A percentile compares a stretch with the other conserved stretches of the same genome.
Evolutionary conservation across 2,113 vertebrate species (phyloP).

Genomic region (Motacilla alba): DNA sequence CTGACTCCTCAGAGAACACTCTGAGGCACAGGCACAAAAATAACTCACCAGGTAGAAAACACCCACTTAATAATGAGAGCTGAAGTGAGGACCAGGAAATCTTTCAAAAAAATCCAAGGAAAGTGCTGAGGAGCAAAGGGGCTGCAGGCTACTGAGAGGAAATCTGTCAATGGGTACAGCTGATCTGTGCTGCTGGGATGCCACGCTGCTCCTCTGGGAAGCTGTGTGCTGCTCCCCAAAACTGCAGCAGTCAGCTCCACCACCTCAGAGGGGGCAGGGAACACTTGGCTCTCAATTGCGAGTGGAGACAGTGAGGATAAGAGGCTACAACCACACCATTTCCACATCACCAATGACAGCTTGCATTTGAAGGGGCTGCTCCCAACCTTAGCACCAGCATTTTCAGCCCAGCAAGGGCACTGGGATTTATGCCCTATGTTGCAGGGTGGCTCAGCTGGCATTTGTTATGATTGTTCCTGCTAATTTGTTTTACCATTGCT

Average conservation of each 20-base stretch:
- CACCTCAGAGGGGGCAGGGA: fast-evolving
- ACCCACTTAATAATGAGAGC: background rate
- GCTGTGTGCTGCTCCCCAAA: background rate
- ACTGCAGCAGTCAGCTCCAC: fast-evolving
- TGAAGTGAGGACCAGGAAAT: background rate
- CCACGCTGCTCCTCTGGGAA: fast-evolving
- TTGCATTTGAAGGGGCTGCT: background rate
- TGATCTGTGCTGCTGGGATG: background rate
- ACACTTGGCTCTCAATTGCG: background rate
- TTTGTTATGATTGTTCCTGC: background rate
- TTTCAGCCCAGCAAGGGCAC: background rate
- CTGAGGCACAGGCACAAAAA: background rate
- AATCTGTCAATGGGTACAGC: background rate
- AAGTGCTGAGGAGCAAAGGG: background rate
- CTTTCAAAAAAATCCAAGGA: background rate
- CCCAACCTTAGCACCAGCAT: background rate
- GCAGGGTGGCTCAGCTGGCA: background rate
- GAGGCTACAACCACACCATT: background rate
- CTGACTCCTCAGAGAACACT: background rate
- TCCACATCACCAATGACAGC: background rate
- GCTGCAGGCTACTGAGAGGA: background rate
- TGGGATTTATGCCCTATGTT: background rate
- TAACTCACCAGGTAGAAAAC: background rate
- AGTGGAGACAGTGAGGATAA: background rate
- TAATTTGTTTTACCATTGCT: background rate